Base-by-base conservation (phyloP, 2,797 vertebrate species). In the Neomorphus geoffroyi region DNA sequence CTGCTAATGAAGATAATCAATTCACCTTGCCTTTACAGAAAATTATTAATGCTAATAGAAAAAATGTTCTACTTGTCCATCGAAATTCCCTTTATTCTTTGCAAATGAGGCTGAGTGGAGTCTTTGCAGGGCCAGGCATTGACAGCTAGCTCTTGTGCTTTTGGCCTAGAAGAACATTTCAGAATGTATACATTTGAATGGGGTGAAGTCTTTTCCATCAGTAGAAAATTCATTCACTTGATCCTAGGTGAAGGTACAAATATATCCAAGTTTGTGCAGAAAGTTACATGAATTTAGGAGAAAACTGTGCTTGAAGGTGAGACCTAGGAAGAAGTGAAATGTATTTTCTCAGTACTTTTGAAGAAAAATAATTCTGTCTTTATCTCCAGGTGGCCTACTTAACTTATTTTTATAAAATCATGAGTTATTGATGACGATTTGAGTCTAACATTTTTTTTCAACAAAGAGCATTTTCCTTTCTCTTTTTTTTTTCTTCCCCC, bases 391-490 rank as follows among this genome's bases (percentile, higher is more conserved):
- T 22, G 23, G 7, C 10, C 43, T n/a, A 4, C 24, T 37, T 39
- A 4, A 7, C 9, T 37, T 30, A 3, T 32, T 62, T 61, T 14
- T 46, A 78, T 41, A 19, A 54, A 35, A 46, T 54, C 2, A 4
- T 33, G 28, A 69, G 14, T 15, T 30, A 21, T 9, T 30, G 43
- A 24, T 78, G 43, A 6, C 79, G 22, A 12, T 67, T 84, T 70
- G 26, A 8, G 23, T 66, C 28, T n/a, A 24, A 57, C 19, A n/a
- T 11, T 11, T 45, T 72, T 33, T 39, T 53, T 71, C 64, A 74
- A 50, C 13, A 41, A 64, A 53, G 41, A 9, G 1, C 1, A 0
- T 41, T 74, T 56, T 57, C 15, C 19, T 28, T 13, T 9, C 6
- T 12, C 5, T n/a, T 21, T 28, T 6, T 39, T 27, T 1, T 28